Conservation (phyloP, 2,888 invertebrate genomes). For the Troides aeacus region DNA sequence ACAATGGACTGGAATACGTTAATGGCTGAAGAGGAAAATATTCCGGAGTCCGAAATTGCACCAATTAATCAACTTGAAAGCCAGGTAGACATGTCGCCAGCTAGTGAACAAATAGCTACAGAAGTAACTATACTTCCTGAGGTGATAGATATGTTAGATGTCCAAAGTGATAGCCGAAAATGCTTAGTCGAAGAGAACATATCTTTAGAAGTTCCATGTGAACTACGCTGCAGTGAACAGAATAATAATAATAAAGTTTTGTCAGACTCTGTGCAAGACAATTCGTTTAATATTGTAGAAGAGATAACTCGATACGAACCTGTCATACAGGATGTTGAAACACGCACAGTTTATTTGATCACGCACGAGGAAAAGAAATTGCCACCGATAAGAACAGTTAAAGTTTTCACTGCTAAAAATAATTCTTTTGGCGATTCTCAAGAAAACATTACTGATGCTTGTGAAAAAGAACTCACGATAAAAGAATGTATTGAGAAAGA, state of each 20-base stretch:
- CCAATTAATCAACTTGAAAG: conserved; percentile 41
- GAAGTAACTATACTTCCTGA: conserved; percentile 68
- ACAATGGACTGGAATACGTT: conserved; percentile 69
- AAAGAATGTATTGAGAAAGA: conserved; percentile 4
- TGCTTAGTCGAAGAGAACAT: background rate
- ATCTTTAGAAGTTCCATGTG: conserved; percentile 8
- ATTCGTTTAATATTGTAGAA: conserved; percentile 54
- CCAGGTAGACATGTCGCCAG: conserved; percentile 1
- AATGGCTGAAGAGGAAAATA: conserved; percentile 64
- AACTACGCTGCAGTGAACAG: conserved; percentile 50
- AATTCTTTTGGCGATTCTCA: conserved; percentile 64
- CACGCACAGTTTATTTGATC: conserved; percentile 82
- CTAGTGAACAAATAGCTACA: conserved; percentile 53
- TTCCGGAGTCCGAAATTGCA: conserved; percentile 46
- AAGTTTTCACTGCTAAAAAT: conserved; percentile 82
- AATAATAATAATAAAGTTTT: conserved; percentile 68
- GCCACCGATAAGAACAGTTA: conserved; percentile 80
- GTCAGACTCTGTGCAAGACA: conserved; percentile 50
- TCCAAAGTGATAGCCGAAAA: conserved; percentile 3
- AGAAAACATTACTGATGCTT: conserved; percentile 35
- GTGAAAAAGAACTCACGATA: background rate
- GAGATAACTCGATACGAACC: conserved; percentile 58
- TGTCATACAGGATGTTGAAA: conserved; percentile 55
- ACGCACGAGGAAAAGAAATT: conserved; percentile 86
- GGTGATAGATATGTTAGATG: conserved; percentile 39